Evolutionary conservation across 2,888 invertebrate species (phyloP), one percentile per base, ranked within the genome.

Genomic region (Dolichopus griseipennis): DNA sequence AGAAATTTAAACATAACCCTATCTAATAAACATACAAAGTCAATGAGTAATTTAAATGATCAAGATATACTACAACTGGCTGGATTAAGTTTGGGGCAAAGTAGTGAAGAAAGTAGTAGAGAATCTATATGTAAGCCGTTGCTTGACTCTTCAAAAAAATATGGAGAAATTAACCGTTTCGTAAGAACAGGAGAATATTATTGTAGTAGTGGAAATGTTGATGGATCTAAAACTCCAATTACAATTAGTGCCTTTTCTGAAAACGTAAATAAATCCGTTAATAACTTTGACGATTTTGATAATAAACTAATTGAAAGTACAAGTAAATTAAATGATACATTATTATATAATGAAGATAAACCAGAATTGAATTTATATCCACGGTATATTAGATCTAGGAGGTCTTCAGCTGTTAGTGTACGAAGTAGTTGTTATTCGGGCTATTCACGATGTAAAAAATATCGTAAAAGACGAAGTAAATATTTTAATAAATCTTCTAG

Each of bases 21-120:
- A 2, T 67, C 68, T 9, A 73, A 71, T 15, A 72, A 74, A 37
- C 74, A 76, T 10, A 73, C 75, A 9, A 85, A 84, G 75, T 83
- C 85, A 72, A 83, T 85, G 2, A 75, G 76, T n/a, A 72, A 72
- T 62, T 34, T 73, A 9, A 72, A 74, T 66, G 87, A 87, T 68
- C 85, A 85, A 77, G 87, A 87, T 73, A 86, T 87, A 73, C 73
- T 85, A 64, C 79, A 84, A 72, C 76, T 87, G 68, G 85, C 86
- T 2, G 85, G 84, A 64, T 80, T 87, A 15, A 86, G 83, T 37
- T 77, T 87, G 61, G 87, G 87, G 0, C 85, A 86, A 72, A 86
- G 84, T 75, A 80, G 81, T 66, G 81, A 81, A 71, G 81, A 81
- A 68, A 81, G 80, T 69, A 79, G 79, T 64, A 78, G 78, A 52